Conservation (phyloP, 2,888 invertebrate species). For the Penaeus monodon region DNA sequence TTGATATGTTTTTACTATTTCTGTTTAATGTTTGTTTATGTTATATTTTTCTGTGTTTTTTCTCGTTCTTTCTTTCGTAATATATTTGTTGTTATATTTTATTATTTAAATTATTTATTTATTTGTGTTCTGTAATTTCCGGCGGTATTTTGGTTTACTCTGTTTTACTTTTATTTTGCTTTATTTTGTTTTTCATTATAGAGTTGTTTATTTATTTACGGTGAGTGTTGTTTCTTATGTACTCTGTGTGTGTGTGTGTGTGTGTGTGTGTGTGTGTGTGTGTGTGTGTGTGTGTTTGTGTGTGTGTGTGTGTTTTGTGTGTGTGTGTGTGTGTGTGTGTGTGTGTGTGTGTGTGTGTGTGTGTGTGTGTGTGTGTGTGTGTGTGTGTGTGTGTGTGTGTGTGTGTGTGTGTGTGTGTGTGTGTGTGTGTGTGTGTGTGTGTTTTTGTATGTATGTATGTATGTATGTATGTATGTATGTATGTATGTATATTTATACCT, state of each 20-base stretch:
- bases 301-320: constrained; percentile 4
- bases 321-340: constrained; percentile 20
- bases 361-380: constrained; percentile 21
- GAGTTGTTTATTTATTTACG: too few species aligned
- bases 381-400: background rate
- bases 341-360: background rate
- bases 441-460: too few species aligned
- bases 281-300: too few species aligned
- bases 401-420: constrained; percentile 23
- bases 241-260: background rate
- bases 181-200: too few species aligned
- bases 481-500: too few species aligned
- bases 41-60: constrained; percentile 2
- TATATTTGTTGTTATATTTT: background rate
- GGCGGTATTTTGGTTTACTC: too few species aligned
- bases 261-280: constrained; percentile 24
- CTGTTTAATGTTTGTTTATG: background rate
- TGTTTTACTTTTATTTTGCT: too few species aligned
- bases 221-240: too few species aligned
- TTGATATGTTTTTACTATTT: too few species aligned
- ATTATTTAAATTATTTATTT: background rate
- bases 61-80: constrained; percentile 10
- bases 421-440: background rate
- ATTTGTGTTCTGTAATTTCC: too few species aligned
- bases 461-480: too few species aligned